Evolutionary conservation across 1,140 invertebrate genomes (phyloP).

Genomic region (Radopholus similis): DNA sequence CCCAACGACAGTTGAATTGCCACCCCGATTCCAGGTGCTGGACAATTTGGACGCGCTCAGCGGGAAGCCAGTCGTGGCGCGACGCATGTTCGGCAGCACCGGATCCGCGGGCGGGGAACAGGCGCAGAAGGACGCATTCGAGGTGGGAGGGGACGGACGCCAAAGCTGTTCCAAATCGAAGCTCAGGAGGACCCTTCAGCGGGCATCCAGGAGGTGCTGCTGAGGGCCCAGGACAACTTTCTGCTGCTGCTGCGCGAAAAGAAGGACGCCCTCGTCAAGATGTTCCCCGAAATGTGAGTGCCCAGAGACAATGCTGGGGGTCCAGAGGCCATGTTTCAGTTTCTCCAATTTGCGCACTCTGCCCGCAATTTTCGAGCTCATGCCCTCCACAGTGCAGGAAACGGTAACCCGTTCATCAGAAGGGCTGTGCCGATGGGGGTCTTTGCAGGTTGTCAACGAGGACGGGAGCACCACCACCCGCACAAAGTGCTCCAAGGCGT

Average conservation of each 20-base stretch:
- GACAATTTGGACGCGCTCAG: conserved; percentile 14
- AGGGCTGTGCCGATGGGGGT: too few species aligned
- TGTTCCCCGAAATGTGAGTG: conserved; percentile 37
- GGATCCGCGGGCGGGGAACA: neutral
- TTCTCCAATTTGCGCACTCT: conserved; percentile 40
- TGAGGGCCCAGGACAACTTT: conserved; percentile 43
- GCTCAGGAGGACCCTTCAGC: conserved; percentile 25
- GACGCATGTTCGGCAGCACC: neutral
- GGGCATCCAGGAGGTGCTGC: conserved; percentile 24
- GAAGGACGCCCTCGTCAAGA: conserved; percentile 39
- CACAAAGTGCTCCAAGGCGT: conserved; percentile 45
- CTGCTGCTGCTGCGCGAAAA: conserved; percentile 40
- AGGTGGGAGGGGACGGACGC: too few species aligned
- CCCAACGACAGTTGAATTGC: too few species aligned
- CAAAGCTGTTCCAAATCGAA: conserved; percentile 5
- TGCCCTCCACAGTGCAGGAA: conserved; percentile 39
- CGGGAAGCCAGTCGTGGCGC: neutral
- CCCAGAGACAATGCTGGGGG: too few species aligned
- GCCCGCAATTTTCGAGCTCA: conserved; percentile 36
- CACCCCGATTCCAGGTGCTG: too few species aligned
- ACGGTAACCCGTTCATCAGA: conserved; percentile 11
- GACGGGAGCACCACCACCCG: conserved; percentile 45
- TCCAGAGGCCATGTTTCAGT: neutral
- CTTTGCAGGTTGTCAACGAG: conserved; percentile 29
- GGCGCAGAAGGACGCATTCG: neutral